Evolutionary conservation across 1,140 invertebrate genomes (phyloP).

Genomic region (Kradibia gibbosae): DNA sequence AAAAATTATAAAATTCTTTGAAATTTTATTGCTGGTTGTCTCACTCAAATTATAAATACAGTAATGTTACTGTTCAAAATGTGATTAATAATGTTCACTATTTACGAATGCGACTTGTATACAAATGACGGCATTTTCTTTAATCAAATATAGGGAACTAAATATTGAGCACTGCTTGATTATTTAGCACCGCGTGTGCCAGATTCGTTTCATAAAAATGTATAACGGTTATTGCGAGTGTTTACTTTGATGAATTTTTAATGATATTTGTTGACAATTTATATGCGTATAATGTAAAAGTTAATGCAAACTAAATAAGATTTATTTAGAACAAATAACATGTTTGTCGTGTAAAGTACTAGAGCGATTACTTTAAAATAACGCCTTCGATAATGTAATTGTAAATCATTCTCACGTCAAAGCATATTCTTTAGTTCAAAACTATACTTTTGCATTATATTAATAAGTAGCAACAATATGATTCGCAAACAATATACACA

Average conservation of each 20-base stretch:
- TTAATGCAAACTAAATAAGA: constrained; percentile 13
- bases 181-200: constrained; percentile 7
- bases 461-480: background rate
- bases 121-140: constrained; percentile 24
- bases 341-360: no score
- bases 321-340: constrained; percentile 17
- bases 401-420: background rate
- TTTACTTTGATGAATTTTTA: constrained; percentile 35
- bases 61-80: background rate
- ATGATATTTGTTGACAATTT: constrained; percentile 34
- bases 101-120: constrained; percentile 8
- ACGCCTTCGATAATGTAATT: no score
- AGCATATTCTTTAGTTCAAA: background rate
- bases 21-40: background rate
- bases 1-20: background rate
- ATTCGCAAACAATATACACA: background rate
- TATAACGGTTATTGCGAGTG: background rate
- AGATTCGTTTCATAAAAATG: constrained; percentile 7
- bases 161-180: background rate
- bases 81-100: constrained; percentile 14
- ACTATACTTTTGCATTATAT: background rate
- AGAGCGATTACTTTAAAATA: no score
- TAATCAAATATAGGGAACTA: background rate
- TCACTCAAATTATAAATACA: constrained; percentile 35
- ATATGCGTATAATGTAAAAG: constrained; percentile 14